These are phyloP conservation scores for Acrobasis repandana DNA, from an alignment of 2,888 invertebrate genomes.

Conservation along the genomic window DNA sequence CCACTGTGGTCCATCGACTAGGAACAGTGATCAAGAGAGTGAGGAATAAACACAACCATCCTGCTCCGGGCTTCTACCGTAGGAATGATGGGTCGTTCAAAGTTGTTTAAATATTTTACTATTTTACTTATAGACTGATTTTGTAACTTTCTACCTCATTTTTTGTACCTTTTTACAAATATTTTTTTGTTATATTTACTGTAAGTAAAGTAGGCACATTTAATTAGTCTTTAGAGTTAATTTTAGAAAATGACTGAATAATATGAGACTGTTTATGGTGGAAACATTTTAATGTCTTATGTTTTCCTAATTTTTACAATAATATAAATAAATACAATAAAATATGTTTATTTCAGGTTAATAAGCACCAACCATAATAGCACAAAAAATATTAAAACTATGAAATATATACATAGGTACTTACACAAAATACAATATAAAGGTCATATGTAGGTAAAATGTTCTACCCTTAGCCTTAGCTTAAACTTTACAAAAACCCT, in stretches of 20 bases:
- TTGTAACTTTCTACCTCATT: conserved; percentile 28
- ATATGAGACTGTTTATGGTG: conserved; percentile 9
- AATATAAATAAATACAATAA: no score
- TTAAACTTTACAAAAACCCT: no score
- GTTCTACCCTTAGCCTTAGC: no score
- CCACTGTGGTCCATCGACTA: conserved; percentile 55
- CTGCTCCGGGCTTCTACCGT: conserved; percentile 65
- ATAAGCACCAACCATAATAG: no score
- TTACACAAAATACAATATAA: no score
- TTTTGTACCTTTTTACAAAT: conserved; percentile 25
- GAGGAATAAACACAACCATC: conserved; percentile 65
- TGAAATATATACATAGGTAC: no score
- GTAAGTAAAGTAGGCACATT: not conserved
- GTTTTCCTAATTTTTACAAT: no score
- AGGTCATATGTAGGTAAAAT: no score
- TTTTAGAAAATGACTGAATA: conserved; percentile 13
- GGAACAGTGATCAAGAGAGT: conserved; percentile 62
- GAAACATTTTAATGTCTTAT: no score
- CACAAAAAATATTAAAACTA: no score
- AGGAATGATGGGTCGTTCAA: conserved; percentile 69
- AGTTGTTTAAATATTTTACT: conserved; percentile 50
- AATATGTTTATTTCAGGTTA: no score
- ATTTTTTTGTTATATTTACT: conserved; percentile 21
- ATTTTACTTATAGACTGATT: conserved; percentile 18
- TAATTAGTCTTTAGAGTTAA: not conserved